These are phyloP conservation scores for Urocolius indicus DNA, from an alignment of 2,113 vertebrate genomes.

Conservation along the genomic window DNA sequence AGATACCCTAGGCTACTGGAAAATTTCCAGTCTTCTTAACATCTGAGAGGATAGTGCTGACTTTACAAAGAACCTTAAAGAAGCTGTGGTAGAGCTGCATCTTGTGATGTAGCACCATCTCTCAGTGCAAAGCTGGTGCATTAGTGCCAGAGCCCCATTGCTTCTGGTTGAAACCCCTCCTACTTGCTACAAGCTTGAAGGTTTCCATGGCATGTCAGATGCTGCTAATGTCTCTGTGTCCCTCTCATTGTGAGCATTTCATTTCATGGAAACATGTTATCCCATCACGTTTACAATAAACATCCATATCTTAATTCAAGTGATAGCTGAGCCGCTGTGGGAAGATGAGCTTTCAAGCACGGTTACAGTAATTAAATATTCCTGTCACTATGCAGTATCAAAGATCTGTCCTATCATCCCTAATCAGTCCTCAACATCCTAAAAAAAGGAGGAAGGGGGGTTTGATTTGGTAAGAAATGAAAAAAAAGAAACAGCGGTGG, in stretches of 20 bases:
- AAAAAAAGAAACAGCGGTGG: not conserved
- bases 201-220: not conserved
- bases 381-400: not conserved
- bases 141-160: not conserved
- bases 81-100: not conserved
- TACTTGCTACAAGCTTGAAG: not conserved
- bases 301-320: not conserved
- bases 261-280: not conserved
- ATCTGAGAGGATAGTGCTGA: not conserved
- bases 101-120: not conserved
- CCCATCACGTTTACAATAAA: not conserved
- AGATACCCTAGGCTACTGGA: not conserved
- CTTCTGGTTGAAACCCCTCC: not conserved
- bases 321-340: not conserved
- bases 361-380: not conserved
- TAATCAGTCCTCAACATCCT: not conserved
- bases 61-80: not conserved
- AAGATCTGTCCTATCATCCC: not conserved
- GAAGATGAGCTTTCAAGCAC: not conserved
- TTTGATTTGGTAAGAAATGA: not conserved
- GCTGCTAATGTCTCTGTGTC: not conserved
- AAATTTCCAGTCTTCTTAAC: not conserved
- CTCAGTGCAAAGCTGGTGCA: not conserved
- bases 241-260: not conserved
- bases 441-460: not conserved